Conservation (phyloP, 1,140 invertebrate species). For the Paramacrobiotus metropolitanus region DNA sequence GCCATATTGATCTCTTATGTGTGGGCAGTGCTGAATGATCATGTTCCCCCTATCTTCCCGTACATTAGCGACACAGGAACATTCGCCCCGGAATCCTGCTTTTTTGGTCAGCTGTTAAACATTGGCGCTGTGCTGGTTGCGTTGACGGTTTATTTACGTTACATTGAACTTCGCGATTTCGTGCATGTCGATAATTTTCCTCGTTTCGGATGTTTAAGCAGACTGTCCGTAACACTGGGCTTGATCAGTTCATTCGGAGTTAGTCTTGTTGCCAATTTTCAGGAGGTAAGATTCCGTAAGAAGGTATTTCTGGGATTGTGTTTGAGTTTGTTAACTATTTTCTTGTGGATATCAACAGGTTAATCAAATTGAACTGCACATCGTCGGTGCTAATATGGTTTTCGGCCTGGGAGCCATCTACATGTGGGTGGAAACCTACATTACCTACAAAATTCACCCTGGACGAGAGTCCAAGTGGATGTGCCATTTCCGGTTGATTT, state of each 20-base stretch:
- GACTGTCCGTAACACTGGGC: background rate
- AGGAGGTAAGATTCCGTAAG: too few species aligned
- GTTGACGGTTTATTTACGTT: background rate
- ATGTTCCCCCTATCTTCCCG: constrained; percentile 3
- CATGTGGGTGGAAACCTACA: constrained; percentile 1
- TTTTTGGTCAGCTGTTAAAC: constrained; percentile 4
- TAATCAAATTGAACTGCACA: constrained; percentile 2
- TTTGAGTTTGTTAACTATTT: too few species aligned
- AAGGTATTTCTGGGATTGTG: too few species aligned
- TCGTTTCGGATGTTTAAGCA: background rate
- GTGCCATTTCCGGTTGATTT: background rate
- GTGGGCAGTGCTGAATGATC: constrained; percentile 6
- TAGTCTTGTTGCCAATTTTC: background rate
- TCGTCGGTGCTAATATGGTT: background rate
- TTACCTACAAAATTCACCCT: background rate
- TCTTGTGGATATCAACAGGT: too few species aligned
- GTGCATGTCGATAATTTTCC: background rate
- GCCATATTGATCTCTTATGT: constrained; percentile 7
- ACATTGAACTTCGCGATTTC: background rate
- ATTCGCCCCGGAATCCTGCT: background rate
- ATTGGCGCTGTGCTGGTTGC: background rate
- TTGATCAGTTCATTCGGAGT: background rate
- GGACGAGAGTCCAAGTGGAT: background rate
- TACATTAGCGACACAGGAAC: constrained; percentile 1
- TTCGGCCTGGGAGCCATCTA: background rate